phyloP scores from a whole-genome alignment of 2,113 vertebrate species.

The Pygoscelis adeliae region DNA sequence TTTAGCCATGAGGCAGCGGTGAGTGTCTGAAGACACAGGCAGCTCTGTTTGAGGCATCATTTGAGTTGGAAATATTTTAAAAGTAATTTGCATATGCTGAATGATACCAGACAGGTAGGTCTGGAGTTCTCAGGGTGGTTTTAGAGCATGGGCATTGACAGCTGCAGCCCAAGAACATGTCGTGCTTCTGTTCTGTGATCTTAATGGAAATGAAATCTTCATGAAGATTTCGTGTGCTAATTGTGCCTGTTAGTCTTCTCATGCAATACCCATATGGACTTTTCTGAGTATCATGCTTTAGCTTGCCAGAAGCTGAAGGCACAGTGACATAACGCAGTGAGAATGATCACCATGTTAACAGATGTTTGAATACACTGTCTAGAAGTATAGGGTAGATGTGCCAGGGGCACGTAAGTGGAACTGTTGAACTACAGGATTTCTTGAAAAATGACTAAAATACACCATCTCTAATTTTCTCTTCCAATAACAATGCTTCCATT shows the following conservation, averaged over 20 bases:
- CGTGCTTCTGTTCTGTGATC: background rate
- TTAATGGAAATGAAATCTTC: background rate
- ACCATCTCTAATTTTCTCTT: background rate
- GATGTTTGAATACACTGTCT: background rate
- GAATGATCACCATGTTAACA: background rate
- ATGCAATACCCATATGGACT: background rate
- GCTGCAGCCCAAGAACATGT: background rate
- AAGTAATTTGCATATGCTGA: background rate
- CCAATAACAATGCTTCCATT: background rate
- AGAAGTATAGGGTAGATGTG: background rate
- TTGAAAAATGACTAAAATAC: background rate
- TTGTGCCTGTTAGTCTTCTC: background rate
- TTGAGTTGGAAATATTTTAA: background rate
- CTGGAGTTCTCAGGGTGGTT: background rate
- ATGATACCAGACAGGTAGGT: background rate
- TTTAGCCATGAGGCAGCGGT: constrained; percentile 87
- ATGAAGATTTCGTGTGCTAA: background rate
- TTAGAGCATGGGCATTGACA: background rate
- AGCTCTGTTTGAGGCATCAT: background rate
- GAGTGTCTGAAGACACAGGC: background rate
- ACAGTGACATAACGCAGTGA: background rate
- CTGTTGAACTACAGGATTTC: background rate
- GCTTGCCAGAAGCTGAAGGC: background rate
- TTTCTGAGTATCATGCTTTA: background rate
- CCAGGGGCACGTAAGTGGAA: rapidly evolving